Evolutionary conservation across 2,113 vertebrate genomes (phyloP).

Genomic region (Urocynchramus pylzowi): DNA sequence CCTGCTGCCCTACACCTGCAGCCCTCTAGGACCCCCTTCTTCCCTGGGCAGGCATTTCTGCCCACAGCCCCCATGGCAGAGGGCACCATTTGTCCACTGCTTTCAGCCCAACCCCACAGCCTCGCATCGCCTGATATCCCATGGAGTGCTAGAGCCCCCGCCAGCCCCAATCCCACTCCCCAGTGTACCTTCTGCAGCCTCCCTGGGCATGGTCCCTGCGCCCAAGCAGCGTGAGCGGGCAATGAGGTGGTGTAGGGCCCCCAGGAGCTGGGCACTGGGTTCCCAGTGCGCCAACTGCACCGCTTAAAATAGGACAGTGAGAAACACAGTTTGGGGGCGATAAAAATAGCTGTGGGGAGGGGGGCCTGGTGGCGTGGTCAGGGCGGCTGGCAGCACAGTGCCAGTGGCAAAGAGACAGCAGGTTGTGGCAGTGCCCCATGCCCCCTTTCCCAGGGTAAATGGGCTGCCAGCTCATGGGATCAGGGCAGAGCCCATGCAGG

Average conservation of each 20-base stretch:
- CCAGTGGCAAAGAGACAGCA: not conserved
- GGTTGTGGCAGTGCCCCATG: fast-evolving
- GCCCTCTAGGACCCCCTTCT: not conserved
- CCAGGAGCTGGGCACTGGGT: slow-evolving; percentile 21
- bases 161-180: not conserved
- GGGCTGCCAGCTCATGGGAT: not conserved
- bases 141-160: not conserved
- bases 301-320: slow-evolving; percentile 72
- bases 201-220: slow-evolving; percentile 63
- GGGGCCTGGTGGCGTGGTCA: not conserved
- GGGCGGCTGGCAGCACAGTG: not conserved
- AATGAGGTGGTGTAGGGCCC: not conserved
- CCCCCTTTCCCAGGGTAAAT: not conserved
- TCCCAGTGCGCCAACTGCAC: slow-evolving; percentile 40
- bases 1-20: not conserved
- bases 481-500: not conserved
- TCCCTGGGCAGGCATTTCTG: not conserved
- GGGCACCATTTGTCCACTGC: not conserved
- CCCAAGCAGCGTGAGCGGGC: not conserved
- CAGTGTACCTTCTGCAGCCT: slow-evolving; percentile 74
- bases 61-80: not conserved
- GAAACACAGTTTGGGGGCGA: slow-evolving; percentile 22
- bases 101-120: not conserved
- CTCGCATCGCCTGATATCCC: fast-evolving
- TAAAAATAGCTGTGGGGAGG: slow-evolving; percentile 17